Evolutionary conservation across 2,113 vertebrate genomes (phyloP).

Genomic region (Thomomys bottae): DNA sequence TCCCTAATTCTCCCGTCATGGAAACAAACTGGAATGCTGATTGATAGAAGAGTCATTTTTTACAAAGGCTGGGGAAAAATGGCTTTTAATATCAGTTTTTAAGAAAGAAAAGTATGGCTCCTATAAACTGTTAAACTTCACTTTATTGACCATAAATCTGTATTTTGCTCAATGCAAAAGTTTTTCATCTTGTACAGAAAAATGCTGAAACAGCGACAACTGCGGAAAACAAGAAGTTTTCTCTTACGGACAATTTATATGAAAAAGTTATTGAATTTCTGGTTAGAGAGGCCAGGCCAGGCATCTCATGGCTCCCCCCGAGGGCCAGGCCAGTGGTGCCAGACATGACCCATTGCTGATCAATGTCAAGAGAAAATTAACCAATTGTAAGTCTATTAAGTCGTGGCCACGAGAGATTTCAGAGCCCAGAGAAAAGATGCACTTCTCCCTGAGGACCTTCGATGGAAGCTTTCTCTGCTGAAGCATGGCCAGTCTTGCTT

Average conservation of each 20-base stretch:
- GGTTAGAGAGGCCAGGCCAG: constrained; percentile 83
- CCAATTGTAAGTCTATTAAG: constrained; percentile 80
- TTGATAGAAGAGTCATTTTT: constrained; percentile 73
- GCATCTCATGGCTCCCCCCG: background rate
- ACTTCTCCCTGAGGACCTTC: constrained; percentile 49
- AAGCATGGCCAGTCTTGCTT: background rate
- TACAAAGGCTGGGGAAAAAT: constrained; percentile 80
- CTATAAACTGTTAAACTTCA: constrained; percentile 88
- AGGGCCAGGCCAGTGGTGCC: constrained; percentile 71
- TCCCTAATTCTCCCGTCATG: constrained; percentile 64
- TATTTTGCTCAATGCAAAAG: constrained; percentile 91
- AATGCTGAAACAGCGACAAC: constrained; percentile 89
- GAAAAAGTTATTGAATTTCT: constrained; percentile 89
- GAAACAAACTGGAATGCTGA: constrained; percentile 76
- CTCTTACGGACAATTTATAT: constrained; percentile 89
- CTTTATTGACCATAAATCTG: constrained; percentile 91
- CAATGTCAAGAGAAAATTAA: constrained; percentile 81
- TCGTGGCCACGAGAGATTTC: constrained; percentile 64
- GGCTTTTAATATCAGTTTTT: constrained; percentile 86
- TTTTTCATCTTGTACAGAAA: constrained; percentile 89
- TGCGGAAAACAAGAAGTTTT: constrained; percentile 88
- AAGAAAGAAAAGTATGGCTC: constrained; percentile 83
- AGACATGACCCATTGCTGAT: constrained; percentile 68
- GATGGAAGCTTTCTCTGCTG: constrained; percentile 32
- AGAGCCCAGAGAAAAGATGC: constrained; percentile 46